A percentile compares a stretch with the other conserved stretches of the same genome.
Conservation (phyloP, 2,797 vertebrate species). For the Acridotheres tristis region DNA sequence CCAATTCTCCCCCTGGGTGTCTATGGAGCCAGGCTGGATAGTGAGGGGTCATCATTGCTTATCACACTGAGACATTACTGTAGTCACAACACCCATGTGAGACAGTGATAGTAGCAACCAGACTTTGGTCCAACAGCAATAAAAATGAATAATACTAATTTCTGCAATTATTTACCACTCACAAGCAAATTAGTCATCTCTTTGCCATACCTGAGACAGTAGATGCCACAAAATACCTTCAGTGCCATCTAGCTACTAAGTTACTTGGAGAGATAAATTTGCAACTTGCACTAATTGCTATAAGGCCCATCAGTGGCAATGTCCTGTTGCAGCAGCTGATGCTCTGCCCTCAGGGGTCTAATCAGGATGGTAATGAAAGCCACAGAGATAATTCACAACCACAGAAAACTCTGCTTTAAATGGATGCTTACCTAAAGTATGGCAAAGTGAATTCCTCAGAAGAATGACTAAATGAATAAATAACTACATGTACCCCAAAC, state of each 20-base stretch:
- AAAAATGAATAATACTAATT: conserved; percentile 15
- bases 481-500: background rate
- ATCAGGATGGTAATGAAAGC: background rate
- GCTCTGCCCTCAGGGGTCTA: conserved; percentile 25
- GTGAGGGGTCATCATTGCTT: background rate
- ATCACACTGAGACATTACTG: background rate
- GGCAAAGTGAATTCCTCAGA: background rate
- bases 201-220: conserved; percentile 53
- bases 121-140: background rate
- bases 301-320: background rate
- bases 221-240: conserved; percentile 66
- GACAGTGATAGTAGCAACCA: background rate
- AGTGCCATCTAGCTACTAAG: conserved; percentile 67
- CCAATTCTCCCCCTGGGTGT: background rate
- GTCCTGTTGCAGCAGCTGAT: conserved; percentile 32
- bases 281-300: background rate
- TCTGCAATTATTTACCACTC: conserved; percentile 45
- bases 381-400: background rate
- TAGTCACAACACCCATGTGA: background rate
- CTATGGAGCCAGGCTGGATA: background rate
- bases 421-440: background rate
- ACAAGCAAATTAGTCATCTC: conserved; percentile 19
- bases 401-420: background rate
- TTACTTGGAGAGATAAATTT: background rate
- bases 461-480: background rate